These are phyloP conservation scores for Sinocyclocheilus anophthalmus DNA, from an alignment of 2,113 vertebrate genomes.

Conservation along the genomic window DNA sequence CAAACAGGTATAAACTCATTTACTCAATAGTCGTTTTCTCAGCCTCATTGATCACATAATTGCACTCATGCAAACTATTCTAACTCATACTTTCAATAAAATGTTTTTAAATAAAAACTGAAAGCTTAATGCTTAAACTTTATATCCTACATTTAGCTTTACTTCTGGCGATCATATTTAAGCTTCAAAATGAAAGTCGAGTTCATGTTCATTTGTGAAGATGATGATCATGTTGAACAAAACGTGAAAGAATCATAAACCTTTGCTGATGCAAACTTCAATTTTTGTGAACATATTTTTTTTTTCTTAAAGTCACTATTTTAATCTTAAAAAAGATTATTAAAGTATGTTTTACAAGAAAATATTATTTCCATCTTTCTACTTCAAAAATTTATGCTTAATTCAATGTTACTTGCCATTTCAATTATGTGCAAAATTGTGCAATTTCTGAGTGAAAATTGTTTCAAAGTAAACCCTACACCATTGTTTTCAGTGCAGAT, in stretches of 20 bases:
- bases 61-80: not conserved
- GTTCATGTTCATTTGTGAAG: not conserved
- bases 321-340: not conserved
- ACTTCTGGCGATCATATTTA: not conserved
- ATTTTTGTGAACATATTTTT: not conserved
- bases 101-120: not conserved
- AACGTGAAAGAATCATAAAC: no score
- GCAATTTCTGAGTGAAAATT: not conserved
- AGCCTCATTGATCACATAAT: not conserved
- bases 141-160: not conserved
- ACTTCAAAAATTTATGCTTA: not conserved
- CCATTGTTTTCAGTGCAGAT: not conserved
- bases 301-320: no score
- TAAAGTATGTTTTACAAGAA: no score
- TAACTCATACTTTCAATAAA: not conserved
- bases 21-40: not conserved
- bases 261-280: no score
- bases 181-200: not conserved
- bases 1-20: not conserved
- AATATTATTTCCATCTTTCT: not conserved
- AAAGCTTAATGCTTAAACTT: not conserved
- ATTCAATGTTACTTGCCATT: not conserved
- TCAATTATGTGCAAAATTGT: not conserved
- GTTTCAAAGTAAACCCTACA: not conserved
- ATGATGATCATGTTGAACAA: not conserved